These are phyloP conservation scores for Pseudomyrmex flavicornis DNA, from an alignment of 1,140 invertebrate species.

Conservation along the genomic window DNA sequence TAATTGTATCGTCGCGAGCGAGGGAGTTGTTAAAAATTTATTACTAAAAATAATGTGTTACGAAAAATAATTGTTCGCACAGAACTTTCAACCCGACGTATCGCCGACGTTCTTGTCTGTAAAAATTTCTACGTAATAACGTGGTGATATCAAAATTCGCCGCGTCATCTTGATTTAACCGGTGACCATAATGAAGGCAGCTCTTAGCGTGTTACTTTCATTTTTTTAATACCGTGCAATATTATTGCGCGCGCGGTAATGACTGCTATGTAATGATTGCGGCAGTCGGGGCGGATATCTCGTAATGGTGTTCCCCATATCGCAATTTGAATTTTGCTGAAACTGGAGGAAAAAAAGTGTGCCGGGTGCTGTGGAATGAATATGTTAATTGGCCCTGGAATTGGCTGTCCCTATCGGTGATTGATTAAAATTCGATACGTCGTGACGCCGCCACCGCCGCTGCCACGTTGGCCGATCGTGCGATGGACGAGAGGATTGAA, in stretches of 20 bases:
- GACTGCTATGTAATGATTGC: slow-evolving; percentile 62
- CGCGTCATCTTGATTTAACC: slow-evolving; percentile 32
- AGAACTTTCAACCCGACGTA: background rate
- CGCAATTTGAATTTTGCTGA: slow-evolving; percentile 72
- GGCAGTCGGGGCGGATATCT: background rate
- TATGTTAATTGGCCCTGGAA: slow-evolving; percentile 83
- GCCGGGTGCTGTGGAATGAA: slow-evolving; percentile 74
- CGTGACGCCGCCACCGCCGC: slow-evolving; percentile 38
- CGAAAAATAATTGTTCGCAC: slow-evolving; percentile 25
- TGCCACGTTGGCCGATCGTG: slow-evolving; percentile 61
- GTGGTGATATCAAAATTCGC: slow-evolving; percentile 68
- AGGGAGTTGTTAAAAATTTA: background rate
- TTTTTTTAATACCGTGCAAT: slow-evolving; percentile 56
- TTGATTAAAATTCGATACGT: slow-evolving; percentile 83
- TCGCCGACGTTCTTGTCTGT: slow-evolving; percentile 19
- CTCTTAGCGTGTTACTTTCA: slow-evolving; percentile 7
- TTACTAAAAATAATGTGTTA: slow-evolving; percentile 24
- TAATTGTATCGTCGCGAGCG: background rate
- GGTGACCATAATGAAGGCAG: slow-evolving; percentile 24
- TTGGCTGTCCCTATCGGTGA: slow-evolving; percentile 82
- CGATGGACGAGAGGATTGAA: slow-evolving; percentile 42
- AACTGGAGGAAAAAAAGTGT: slow-evolving; percentile 64
- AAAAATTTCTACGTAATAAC: slow-evolving; percentile 49
- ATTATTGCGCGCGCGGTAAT: slow-evolving; percentile 65
- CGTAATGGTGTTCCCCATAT: slow-evolving; percentile 64